Base-by-base conservation (phyloP, 2,797 vertebrate species). In the Oryzias sinensis region DNA sequence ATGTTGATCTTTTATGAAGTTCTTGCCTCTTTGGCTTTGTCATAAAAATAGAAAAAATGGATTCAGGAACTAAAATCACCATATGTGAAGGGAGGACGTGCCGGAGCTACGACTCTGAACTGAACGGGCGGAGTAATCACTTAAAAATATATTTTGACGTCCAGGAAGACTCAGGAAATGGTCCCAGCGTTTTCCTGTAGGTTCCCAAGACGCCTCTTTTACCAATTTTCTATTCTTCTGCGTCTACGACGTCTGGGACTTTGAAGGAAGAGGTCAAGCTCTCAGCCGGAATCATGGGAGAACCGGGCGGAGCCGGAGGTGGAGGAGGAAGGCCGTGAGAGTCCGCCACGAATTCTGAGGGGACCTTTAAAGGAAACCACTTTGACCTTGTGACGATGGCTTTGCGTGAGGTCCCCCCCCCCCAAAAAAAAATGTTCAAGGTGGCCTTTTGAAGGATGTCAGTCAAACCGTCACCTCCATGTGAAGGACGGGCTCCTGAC, bases 291-390 rank as follows among this genome's bases (percentile, higher is more conserved):
- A 49, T 37, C 11, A 37, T 37, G 62, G 70, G 57, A 54, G 13
- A 14, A 74, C 61, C 17, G 41, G 46, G 22, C 43, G n/a, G 63
- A 56, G 29, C 9, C 11, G 0, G 49, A 51, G 68, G 14, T 4
- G 45, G 40, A 60, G 49, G 70, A 79, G 79, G 76, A 82, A 72
- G 73, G 70, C 74, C 53, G 64, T 79, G 80, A 79, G 78, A 75
- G 49, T 20, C 15, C 48, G 44, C 71, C 68, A 24, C 51, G 51
- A 40, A 72, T 43, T 77, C 82, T 72, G 63, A 64, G 46, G 83
- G 81, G 85, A 83, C 65, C 55, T 43, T 43, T 68, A 64, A 59
- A 84, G 83, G 82, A 88, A 85, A 69, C 33, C 44, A n/a, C 64
- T 27, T 20, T n/a, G 22, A 51, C 66, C 24, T 29, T 59, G 73